Conservation (phyloP, 2,888 invertebrate genomes). For the Ormyrus nitidulus region DNA sequence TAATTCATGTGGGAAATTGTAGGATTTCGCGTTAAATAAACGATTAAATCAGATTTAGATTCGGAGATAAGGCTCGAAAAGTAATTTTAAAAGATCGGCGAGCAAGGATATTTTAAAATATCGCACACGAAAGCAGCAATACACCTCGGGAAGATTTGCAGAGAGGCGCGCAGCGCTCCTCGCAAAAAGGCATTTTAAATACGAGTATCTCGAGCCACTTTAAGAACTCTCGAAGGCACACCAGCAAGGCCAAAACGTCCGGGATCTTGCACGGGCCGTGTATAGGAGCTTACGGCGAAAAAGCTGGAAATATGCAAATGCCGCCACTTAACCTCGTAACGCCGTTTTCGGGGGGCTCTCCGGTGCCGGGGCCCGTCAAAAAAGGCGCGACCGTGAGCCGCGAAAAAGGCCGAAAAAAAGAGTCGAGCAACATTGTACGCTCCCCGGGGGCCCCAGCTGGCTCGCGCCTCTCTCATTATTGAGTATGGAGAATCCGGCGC, state of each 20-base stretch:
- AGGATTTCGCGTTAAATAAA: too few relatives aligned
- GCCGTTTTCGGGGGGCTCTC: slow-evolving; percentile 14
- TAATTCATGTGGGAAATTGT: too few relatives aligned
- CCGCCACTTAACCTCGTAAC: slow-evolving; percentile 42
- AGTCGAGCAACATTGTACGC: slow-evolving; percentile 35
- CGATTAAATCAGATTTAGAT: too few relatives aligned
- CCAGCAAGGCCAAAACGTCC: too few relatives aligned
- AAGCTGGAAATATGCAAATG: slow-evolving; percentile 40
- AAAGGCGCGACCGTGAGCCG: slow-evolving; percentile 14
- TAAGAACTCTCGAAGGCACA: neutral
- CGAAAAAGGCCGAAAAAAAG: neutral
- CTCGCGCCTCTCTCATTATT: slow-evolving; percentile 18
- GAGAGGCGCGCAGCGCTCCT: neutral
- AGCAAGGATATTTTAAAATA: too few relatives aligned
- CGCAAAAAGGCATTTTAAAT: neutral
- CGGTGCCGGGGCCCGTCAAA: neutral
- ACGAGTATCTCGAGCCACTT: neutral
- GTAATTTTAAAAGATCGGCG: too few relatives aligned
- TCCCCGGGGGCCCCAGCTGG: neutral
- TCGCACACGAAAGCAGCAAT: too few relatives aligned
- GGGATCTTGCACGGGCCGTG: too few relatives aligned
- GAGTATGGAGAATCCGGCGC: slow-evolving; percentile 27
- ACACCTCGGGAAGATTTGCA: too few relatives aligned
- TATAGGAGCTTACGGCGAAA: neutral
- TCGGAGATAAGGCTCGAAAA: too few relatives aligned